Evolutionary conservation across 2,113 vertebrate genomes (phyloP).

Genomic region (Ciconia boyciana): DNA sequence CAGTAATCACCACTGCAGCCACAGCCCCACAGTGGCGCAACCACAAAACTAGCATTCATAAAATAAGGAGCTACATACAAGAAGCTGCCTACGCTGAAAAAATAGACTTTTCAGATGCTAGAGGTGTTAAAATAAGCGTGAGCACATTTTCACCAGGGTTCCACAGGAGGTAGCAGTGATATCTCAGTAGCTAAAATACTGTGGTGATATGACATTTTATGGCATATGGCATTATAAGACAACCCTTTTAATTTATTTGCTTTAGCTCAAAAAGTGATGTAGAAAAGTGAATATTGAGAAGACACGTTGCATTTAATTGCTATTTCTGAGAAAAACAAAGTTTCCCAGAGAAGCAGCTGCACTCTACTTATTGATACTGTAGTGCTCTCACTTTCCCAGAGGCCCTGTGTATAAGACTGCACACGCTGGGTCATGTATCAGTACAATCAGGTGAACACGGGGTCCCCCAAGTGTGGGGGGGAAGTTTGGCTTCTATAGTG

Average conservation of each 20-base stretch:
- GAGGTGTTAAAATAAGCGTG: background rate
- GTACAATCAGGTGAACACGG: background rate
- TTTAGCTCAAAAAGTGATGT: background rate
- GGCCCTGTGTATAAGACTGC: background rate
- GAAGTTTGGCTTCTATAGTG: background rate
- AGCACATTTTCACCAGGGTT: background rate
- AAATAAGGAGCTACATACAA: constrained; percentile 66
- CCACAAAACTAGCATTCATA: constrained; percentile 79
- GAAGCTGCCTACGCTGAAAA: background rate
- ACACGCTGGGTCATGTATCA: rapidly evolving
- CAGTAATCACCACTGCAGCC: constrained; percentile 71
- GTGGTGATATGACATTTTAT: background rate
- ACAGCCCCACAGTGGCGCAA: constrained; percentile 66
- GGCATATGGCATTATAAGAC: background rate
- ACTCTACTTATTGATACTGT: background rate
- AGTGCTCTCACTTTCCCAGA: background rate
- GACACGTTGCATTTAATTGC: background rate
- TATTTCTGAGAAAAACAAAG: background rate
- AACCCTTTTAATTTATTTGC: background rate
- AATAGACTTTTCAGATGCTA: constrained; percentile 3
- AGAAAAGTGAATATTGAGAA: background rate
- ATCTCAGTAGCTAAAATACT: background rate
- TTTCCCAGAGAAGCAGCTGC: background rate
- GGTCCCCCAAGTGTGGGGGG: background rate
- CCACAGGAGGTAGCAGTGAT: background rate